Base-by-base conservation (phyloP, 2,797 vertebrate species). In the Columba guinea region DNA sequence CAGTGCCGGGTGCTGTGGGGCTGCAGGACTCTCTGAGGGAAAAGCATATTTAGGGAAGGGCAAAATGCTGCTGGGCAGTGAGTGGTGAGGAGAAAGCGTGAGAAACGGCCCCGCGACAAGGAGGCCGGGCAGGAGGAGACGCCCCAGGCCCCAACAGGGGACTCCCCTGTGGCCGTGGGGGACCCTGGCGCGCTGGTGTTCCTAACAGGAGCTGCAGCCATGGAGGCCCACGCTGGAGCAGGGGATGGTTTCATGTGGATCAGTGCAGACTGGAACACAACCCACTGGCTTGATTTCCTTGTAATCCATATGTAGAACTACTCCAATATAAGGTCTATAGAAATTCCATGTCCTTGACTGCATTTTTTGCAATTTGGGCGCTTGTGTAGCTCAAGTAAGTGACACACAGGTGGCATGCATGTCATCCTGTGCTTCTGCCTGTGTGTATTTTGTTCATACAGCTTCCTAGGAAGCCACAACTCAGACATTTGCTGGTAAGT, bases 201-300 rank as follows among this genome's bases (percentile, higher is more conserved):
- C 58, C 35, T 11, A 21, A 13, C 9, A 10, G 68, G 37, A 34
- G 3, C 9, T 1, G 28, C 34, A 4, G 48, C 68, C 26, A 1
- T 0, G 21, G 48, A 24, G 13, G 16, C 13, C n/a, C 35, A 2
- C 0, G 5, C 13, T 9, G n/a, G 59, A 16, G n/a, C 37, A 26
- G 32, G 24, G 65, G 7, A 13, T n/a, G 46, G 56, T 10, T 69
- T 46, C 2, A 2, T 4, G 14, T 62, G n/a, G 20, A 26, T 53
- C 17, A 9, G 0, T 9, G 15, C 9, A 8, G 76, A 10, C 51
- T 28, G 15, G 46, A 71, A 55, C 18, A 35, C 37, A 59, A 14
- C 15, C 11, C 46, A 60, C 19, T 30, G 19, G 17, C 62, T 63
- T 4, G 0, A 7, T 52, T 82, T 78, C 35, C n/a, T 65, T 23